phyloP scores from a whole-genome alignment of 2,113 vertebrate genomes.

The Lamprotornis superbus region DNA sequence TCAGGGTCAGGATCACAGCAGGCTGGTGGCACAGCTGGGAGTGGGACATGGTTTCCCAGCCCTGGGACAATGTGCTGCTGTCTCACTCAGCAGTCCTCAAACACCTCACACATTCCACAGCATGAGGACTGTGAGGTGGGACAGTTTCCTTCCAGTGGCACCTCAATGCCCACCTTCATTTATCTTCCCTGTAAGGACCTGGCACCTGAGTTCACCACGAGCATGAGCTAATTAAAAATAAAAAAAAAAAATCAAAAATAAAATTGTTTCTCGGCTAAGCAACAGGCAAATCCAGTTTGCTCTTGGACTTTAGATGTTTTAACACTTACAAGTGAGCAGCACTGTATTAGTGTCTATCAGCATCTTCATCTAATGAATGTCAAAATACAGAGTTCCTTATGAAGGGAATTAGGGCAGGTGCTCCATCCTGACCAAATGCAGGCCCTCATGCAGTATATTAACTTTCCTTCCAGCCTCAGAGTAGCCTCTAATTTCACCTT shows the following conservation, averaged over 20 bases:
- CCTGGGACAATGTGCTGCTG: not conserved
- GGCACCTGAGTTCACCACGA: fast-evolving
- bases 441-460: not conserved
- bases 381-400: not conserved
- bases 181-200: not conserved
- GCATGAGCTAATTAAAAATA: not conserved
- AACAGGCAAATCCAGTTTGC: not conserved
- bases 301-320: not conserved
- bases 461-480: not conserved
- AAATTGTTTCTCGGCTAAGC: not conserved
- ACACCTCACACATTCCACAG: not conserved
- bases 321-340: not conserved
- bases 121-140: not conserved
- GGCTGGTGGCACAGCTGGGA: not conserved
- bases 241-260: not conserved
- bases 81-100: not conserved
- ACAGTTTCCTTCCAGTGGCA: not conserved
- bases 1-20: not conserved
- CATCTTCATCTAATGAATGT: not conserved
- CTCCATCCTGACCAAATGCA: not conserved
- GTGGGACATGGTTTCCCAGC: not conserved
- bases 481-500: not conserved
- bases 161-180: not conserved
- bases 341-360: not conserved
- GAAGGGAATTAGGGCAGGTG: not conserved